phyloP scores from a whole-genome alignment of 2,888 invertebrate species.

The Epirrita christyi region DNA sequence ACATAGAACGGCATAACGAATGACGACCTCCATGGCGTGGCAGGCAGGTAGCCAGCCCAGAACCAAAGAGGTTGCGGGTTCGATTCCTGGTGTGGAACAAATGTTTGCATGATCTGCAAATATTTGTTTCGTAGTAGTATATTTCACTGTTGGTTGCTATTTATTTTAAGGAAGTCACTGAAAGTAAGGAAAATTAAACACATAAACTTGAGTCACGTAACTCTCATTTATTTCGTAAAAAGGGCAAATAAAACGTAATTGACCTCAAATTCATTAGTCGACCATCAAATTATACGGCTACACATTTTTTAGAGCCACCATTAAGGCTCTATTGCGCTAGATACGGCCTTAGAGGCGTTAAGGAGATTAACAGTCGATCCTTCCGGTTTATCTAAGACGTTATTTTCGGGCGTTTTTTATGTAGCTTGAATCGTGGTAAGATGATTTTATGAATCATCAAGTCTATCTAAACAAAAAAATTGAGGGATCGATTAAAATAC shows the following conservation, averaged over 20 bases:
- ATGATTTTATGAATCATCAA: too few relatives aligned
- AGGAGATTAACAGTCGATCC: conserved; percentile 32
- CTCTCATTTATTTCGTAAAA: conserved; percentile 30
- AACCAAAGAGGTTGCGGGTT: too few relatives aligned
- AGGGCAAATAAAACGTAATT: conserved; percentile 27
- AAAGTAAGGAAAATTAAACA: conserved; percentile 7
- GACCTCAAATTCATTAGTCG: conserved; percentile 32
- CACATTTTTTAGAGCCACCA: conserved; percentile 29
- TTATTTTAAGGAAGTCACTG: neutral
- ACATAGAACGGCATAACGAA: too few relatives aligned
- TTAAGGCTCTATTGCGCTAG: conserved; percentile 28
- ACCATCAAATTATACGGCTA: conserved; percentile 31
- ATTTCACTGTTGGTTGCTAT: too few relatives aligned
- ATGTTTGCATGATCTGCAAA: too few relatives aligned
- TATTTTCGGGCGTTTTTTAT: conserved; percentile 13
- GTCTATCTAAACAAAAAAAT: too few relatives aligned
- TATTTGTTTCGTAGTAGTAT: too few relatives aligned
- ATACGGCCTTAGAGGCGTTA: conserved; percentile 26
- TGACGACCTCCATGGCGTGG: too few relatives aligned
- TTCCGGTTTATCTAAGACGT: conserved; percentile 14
- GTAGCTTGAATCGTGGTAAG: neutral
- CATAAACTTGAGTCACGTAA: conserved; percentile 23
- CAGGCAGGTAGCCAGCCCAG: too few relatives aligned
- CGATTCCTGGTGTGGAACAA: too few relatives aligned
- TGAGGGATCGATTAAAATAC: too few relatives aligned